Base-by-base conservation (phyloP, 2,797 vertebrate genomes). In the Tachyglossus aculeatus region DNA sequence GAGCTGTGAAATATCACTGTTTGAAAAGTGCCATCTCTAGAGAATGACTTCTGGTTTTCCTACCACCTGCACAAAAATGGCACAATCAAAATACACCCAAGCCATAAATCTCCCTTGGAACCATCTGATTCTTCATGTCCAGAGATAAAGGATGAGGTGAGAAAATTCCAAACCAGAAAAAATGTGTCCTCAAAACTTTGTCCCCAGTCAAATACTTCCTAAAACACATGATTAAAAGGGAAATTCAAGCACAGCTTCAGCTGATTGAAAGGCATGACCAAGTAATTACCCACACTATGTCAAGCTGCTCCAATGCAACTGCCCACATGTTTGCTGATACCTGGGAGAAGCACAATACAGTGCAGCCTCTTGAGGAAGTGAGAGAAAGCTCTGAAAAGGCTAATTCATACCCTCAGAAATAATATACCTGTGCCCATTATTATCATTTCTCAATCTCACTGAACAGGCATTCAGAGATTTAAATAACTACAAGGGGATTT, bases 401-500 rank as follows among this genome's bases (percentile, higher is more conserved):
- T 80, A 44, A 14, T 27, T 58, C 57, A 21, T 57, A 68, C 67
- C 61, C 15, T 80, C 29, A 69, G 67, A 82, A 78, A 70, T 77
- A 82, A 81, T 81, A 71, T 77, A 54, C 80, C 43, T 45, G 11
- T 66, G 62, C 69, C 54, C 71, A 73, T 74, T 68, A 77, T 50
- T 77, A 80, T 74, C 69, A 80, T 62, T 80, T 74, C 64, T 78
- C 71, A 80, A 67, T 82, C 41, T 69, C 47, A 27, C 56, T 64
- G 78, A 84, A 59, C 7, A 11, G 71, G 40, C n/a, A 57, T 82
- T 85, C 72, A 83, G 77, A 79, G 43, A 81, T 62, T 74, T 73
- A 78, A 81, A 80, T 80, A 78, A 77, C 69, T 80, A 74, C 67
- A 82, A 77, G 60, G 58, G 71, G 57, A 78, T 83, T 85, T 78